A percentile compares a stretch with the other conserved stretches of the same genome.
These are phyloP conservation scores for Anthoscopus minutus DNA, from an alignment of 2,113 vertebrate genomes.

Conservation along the genomic window DNA sequence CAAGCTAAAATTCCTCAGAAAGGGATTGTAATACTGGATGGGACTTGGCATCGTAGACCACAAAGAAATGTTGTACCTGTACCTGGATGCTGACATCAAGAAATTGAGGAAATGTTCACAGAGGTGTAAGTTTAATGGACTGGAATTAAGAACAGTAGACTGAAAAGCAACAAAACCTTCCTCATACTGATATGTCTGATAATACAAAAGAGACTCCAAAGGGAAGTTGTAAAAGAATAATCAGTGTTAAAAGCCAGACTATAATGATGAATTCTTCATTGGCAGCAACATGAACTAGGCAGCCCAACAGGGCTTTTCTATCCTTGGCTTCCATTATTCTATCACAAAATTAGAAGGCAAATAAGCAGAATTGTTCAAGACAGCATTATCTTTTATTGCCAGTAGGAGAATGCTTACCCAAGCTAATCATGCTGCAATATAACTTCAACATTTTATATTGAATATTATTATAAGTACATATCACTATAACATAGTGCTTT, in stretches of 20 bases:
- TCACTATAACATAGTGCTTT: slow-evolving; percentile 69
- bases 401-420: slow-evolving; percentile 39
- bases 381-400: slow-evolving; percentile 52
- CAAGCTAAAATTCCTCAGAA: neutral
- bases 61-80: neutral
- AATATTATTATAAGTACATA: slow-evolving; percentile 64
- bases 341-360: slow-evolving; percentile 42
- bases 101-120: neutral
- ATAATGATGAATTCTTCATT: neutral
- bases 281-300: neutral
- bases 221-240: neutral
- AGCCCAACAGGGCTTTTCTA: neutral
- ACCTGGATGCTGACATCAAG: neutral
- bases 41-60: neutral
- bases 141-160: neutral
- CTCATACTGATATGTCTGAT: neutral
- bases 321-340: slow-evolving; percentile 12
- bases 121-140: neutral
- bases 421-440: slow-evolving; percentile 50
- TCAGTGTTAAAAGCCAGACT: neutral
- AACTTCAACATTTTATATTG: slow-evolving; percentile 45
- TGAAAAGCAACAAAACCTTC: neutral
- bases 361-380: slow-evolving; percentile 27
- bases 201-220: neutral
- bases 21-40: neutral